A percentile compares a stretch with the other conserved stretches of the same genome.
phyloP scores from a whole-genome alignment of 2,888 invertebrate species.

The Clepsis dumicolana region DNA sequence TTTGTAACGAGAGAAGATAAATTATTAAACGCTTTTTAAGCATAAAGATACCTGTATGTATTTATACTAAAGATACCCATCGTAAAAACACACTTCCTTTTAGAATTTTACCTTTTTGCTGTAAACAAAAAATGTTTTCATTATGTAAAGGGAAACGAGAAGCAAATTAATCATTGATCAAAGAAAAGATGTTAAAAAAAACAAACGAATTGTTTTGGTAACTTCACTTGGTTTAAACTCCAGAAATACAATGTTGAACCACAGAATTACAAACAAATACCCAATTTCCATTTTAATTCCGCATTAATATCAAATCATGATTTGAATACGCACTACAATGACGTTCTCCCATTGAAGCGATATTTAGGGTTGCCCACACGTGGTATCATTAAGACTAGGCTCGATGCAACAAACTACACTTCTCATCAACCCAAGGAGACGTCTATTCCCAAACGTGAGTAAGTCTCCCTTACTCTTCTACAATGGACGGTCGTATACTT shows the following conservation, averaged over 20 bases:
- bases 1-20: too few relatives aligned
- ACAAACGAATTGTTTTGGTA: neutral
- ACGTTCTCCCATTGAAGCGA: conserved; percentile 67
- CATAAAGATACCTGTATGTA: too few relatives aligned
- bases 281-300: conserved; percentile 52
- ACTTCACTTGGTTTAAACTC: neutral
- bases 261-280: neutral
- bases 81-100: too few relatives aligned
- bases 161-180: neutral
- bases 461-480: too few relatives aligned
- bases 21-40: too few relatives aligned
- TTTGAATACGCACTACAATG: conserved; percentile 73
- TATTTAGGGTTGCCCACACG: conserved; percentile 59
- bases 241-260: neutral
- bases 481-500: too few relatives aligned
- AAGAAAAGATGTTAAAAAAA: neutral
- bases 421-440: too few relatives aligned
- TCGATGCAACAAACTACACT: too few relatives aligned
- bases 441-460: too few relatives aligned
- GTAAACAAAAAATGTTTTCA: neutral
- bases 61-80: too few relatives aligned
- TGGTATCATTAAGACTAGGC: too few relatives aligned
- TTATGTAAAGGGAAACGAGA: neutral
- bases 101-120: neutral
- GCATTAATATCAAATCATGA: conserved; percentile 74